Percentiles rank a stretch among this genome's conserved stretches.
Evolutionary conservation across 1,140 invertebrate species (phyloP).

Genomic region (Procambarus clarkii): DNA sequence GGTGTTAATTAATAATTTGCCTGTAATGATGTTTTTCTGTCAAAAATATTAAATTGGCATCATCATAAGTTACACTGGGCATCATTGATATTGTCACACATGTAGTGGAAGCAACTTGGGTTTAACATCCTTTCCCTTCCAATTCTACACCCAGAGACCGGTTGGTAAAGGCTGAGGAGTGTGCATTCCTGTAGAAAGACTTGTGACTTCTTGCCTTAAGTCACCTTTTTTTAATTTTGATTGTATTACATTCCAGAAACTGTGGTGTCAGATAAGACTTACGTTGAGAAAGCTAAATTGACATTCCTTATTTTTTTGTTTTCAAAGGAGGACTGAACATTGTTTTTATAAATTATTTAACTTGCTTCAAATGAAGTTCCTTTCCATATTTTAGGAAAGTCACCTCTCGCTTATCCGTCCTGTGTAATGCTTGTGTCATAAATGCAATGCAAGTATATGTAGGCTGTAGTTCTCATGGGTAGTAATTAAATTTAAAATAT

Average conservation of each 20-base stretch:
- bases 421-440: neutral
- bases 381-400: neutral
- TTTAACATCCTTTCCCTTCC: slow-evolving; percentile 37
- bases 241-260: slow-evolving; percentile 44
- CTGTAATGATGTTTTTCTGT: neutral
- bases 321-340: neutral
- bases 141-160: neutral
- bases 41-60: slow-evolving; percentile 3
- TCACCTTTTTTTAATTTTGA: slow-evolving; percentile 18
- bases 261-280: slow-evolving; percentile 18
- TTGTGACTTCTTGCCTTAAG: slow-evolving; percentile 36
- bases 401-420: slow-evolving; percentile 43
- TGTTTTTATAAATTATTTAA: neutral
- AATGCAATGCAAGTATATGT: too few species aligned
- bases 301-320: neutral
- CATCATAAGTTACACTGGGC: slow-evolving; percentile 5
- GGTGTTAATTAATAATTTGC: neutral
- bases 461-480: too few species aligned
- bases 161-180: slow-evolving; percentile 45
- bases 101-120: slow-evolving; percentile 53
- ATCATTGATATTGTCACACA: slow-evolving; percentile 27
- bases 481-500: too few species aligned
- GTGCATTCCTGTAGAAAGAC: slow-evolving; percentile 61
- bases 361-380: neutral
- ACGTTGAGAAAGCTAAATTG: neutral